Percentiles rank a stretch among this genome's conserved stretches.
Evolutionary conservation across 2,888 invertebrate genomes (phyloP).

Genomic region (Epinotia bilunana): DNA sequence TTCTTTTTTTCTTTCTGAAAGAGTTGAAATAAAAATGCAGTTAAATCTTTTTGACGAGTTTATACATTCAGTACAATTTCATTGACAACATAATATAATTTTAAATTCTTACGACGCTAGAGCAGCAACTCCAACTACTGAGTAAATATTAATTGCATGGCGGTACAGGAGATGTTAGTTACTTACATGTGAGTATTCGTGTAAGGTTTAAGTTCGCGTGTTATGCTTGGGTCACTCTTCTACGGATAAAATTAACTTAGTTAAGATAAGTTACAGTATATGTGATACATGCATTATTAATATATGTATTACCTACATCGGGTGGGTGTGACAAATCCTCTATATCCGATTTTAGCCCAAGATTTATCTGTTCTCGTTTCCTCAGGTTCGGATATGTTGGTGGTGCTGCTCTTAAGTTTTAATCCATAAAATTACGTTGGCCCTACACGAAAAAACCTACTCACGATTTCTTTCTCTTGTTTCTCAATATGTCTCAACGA

Average conservation of each 20-base stretch:
- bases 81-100: slow-evolving; percentile 13
- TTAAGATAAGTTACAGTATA: not conserved
- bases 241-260: not conserved
- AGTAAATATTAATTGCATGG: not conserved
- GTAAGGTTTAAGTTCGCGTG: not conserved
- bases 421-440: not conserved
- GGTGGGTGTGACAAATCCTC: not conserved
- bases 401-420: not conserved
- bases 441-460: slow-evolving; percentile 50
- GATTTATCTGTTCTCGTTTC: not conserved
- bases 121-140: not conserved
- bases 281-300: too few relatives aligned
- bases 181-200: not conserved
- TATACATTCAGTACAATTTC: slow-evolving; percentile 20
- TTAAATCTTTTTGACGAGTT: slow-evolving; percentile 8
- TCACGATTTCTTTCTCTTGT: slow-evolving; percentile 77
- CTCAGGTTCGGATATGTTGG: not conserved
- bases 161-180: not conserved
- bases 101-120: not conserved
- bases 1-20: slow-evolving; percentile 76
- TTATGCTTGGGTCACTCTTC: slow-evolving; percentile 4
- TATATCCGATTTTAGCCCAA: not conserved
- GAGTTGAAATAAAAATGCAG: slow-evolving; percentile 41
- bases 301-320: not conserved
- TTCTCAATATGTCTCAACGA: slow-evolving; percentile 73